Base-by-base conservation (phyloP, 1,140 invertebrate species). In the Lordiphosa collinella region DNA sequence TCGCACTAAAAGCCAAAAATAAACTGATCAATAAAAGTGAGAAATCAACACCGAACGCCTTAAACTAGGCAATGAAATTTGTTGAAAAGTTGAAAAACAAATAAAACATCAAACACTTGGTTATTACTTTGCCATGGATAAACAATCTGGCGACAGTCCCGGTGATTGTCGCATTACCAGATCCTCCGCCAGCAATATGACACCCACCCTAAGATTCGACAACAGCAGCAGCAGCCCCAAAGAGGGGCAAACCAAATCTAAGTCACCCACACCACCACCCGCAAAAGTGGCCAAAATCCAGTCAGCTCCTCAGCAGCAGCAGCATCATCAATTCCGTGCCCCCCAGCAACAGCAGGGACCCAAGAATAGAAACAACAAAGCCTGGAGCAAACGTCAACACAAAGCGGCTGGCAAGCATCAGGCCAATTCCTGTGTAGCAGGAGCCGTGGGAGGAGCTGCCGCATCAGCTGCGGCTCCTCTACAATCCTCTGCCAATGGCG, bases 311-410 rank as follows among this genome's bases (percentile, higher is more conserved):
- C 53, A 9, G 22, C 49, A n/a, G 4, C 62, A 57, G 5, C 80
- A 80, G 53, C 76, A 72, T 32, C 82, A 88, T 71, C 86, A 88
- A 46, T 88, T 88, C 44, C 86, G 86, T 47, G 82, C 86, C 31
- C 86, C 86, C 6, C 86, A 88, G 46, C 86, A 79, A 36, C 62
- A 74, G 41, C 80, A 80, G 14, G 61, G 51, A 6, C 44, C 47
- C 14, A 76, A 84, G 60, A 72, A 74, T 46, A 62, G 80, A 35
- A 79, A 74, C 51, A 56, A 58, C 35, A 88, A 88, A 62, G 64
- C 74, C 11, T 88, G 86, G 86, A 73, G 84, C 44, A 88, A 88
- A 50, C 53, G 86, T 4, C 86, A 86, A 43, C 68, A 82, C 38
- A 82, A 82, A 46, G 51, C 73, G 8, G 57, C 67, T 29, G 63